These are phyloP conservation scores for Cotesia congregata DNA, from an alignment of 2,888 invertebrate genomes.

Conservation along the genomic window DNA sequence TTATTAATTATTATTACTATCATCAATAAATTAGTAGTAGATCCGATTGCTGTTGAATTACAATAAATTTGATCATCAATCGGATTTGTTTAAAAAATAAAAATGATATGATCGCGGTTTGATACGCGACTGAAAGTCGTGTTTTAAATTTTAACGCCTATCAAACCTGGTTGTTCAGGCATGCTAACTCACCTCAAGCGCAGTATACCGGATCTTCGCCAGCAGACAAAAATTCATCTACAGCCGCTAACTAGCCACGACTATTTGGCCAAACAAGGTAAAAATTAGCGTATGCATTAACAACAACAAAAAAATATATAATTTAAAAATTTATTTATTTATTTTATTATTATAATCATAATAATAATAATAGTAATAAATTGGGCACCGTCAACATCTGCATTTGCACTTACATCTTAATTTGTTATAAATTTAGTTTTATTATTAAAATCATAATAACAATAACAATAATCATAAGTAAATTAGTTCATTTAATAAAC, in stretches of 20 bases:
- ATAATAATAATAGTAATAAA: background rate
- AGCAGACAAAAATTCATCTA: slow-evolving; percentile 78
- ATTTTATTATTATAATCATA: too few relatives aligned
- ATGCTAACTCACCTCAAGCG: slow-evolving; percentile 90
- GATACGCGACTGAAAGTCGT: slow-evolving; percentile 41
- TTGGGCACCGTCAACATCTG: background rate
- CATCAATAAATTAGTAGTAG: background rate
- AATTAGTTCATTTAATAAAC: background rate
- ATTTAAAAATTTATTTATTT: too few relatives aligned
- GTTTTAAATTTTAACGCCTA: slow-evolving; percentile 59
- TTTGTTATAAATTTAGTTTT: background rate
- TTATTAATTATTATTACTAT: background rate
- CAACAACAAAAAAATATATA: slow-evolving; percentile 19
- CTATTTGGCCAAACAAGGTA: slow-evolving; percentile 68
- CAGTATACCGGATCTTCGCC: slow-evolving; percentile 89
- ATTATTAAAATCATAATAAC: too few relatives aligned
- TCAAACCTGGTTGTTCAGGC: slow-evolving; percentile 77
- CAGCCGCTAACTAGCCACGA: slow-evolving; percentile 83
- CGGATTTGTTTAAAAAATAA: background rate
- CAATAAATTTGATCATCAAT: too few relatives aligned
- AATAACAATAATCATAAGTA: too few relatives aligned
- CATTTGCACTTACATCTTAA: background rate
- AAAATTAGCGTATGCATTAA: slow-evolving; percentile 52
- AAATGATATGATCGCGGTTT: slow-evolving; percentile 23
- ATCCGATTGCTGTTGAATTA: too few relatives aligned